phyloP scores from a whole-genome alignment of 2,797 vertebrate genomes.

The Balearica regulorum region DNA sequence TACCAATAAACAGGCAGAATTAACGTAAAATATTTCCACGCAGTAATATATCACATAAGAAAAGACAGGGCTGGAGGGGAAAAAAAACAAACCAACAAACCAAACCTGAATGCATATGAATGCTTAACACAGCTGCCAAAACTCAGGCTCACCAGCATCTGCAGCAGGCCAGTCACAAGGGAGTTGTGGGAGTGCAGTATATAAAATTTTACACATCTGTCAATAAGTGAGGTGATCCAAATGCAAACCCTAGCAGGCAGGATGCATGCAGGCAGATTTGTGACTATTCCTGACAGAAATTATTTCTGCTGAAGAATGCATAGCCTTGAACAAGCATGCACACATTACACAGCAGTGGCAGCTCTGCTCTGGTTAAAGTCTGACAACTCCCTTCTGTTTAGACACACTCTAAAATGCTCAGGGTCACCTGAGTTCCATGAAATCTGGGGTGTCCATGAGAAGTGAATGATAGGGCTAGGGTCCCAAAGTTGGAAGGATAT shows the following conservation, averaged over 20 bases:
- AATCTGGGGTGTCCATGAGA: neutral
- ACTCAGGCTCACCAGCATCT: conserved; percentile 30
- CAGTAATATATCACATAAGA: conserved; percentile 37
- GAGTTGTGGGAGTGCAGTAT: conserved; percentile 60
- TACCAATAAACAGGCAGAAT: conserved; percentile 25
- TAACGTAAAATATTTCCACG: conserved; percentile 36
- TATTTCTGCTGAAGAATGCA: conserved; percentile 19
- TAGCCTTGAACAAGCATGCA: neutral
- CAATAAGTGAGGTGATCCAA: conserved; percentile 58
- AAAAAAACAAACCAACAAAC: neutral
- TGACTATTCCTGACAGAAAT: conserved; percentile 7
- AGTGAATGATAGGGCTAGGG: neutral
- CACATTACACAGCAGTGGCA: neutral
- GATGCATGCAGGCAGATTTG: conserved; percentile 35
- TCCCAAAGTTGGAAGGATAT: neutral
- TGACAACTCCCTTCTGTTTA: conserved; percentile 34
- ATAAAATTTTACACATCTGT: conserved; percentile 64
- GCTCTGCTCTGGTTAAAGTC: neutral
- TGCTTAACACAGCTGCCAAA: conserved; percentile 48
- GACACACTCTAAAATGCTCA: neutral
- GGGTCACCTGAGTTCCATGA: neutral
- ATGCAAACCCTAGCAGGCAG: conserved; percentile 44
- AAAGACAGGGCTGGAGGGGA: neutral
- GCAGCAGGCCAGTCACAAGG: conserved; percentile 19
- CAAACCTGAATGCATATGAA: neutral